Conservation (phyloP, 2,797 vertebrate species). For the Cetoscarus ocellatus region DNA sequence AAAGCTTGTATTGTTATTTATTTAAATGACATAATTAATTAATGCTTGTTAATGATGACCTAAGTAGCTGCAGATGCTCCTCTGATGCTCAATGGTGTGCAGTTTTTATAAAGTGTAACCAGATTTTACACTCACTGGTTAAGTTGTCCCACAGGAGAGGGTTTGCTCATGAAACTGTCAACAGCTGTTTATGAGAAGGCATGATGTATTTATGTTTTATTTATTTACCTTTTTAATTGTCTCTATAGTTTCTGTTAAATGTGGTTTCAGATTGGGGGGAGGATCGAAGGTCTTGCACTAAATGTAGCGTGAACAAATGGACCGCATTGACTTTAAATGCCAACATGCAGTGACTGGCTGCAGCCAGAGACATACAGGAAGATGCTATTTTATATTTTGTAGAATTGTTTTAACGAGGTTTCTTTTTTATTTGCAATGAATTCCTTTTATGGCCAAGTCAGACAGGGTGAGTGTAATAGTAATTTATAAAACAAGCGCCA, state of each 20-base stretch:
- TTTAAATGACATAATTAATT: no score
- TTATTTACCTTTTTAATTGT: conserved; percentile 71
- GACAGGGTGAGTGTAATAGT: conserved; percentile 52
- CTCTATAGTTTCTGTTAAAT: conserved; percentile 59
- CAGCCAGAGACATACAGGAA: conserved; percentile 65
- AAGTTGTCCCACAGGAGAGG: conserved; percentile 41
- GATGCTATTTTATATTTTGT: conserved; percentile 79
- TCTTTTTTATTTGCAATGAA: conserved; percentile 68
- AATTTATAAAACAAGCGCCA: conserved; percentile 65
- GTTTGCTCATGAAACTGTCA: conserved; percentile 56
- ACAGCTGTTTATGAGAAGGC: conserved; percentile 65
- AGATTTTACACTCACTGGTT: conserved; percentile 42
- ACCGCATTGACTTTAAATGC: conserved; percentile 66
- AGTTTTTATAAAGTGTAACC: neutral
- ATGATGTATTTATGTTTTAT: conserved; percentile 77
- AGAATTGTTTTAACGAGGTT: conserved; percentile 63
- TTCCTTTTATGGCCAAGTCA: conserved; percentile 54
- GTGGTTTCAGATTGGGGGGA: conserved; percentile 57
- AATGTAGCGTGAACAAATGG: conserved; percentile 72
- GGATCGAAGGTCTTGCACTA: conserved; percentile 73
- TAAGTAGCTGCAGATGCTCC: no score
- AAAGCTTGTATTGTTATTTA: no score
- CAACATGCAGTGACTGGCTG: conserved; percentile 71
- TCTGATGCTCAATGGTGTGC: no score
- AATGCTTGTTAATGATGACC: no score